A percentile compares a stretch with the other conserved stretches of the same genome.
These are phyloP conservation scores for Bucco capensis DNA, from an alignment of 2,113 vertebrate species.

Conservation along the genomic window DNA sequence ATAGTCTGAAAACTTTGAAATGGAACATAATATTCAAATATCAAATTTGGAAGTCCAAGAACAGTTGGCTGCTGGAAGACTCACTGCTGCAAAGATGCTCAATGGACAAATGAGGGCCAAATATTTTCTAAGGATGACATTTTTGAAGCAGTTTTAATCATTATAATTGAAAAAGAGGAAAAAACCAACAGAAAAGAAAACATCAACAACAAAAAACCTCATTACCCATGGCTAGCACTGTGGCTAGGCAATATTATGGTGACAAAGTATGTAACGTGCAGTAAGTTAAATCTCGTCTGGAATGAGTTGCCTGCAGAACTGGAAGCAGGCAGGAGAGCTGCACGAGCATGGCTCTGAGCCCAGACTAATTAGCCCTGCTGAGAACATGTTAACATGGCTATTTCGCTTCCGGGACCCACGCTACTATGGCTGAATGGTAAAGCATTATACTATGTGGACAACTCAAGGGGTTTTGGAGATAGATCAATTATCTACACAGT, in stretches of 20 bases:
- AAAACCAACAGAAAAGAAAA: background rate
- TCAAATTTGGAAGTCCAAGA: background rate
- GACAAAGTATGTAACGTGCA: background rate
- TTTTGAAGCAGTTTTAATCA: background rate
- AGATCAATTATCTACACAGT: conserved; percentile 25
- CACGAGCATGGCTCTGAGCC: conserved; percentile 36
- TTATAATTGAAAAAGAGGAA: background rate
- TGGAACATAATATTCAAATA: background rate
- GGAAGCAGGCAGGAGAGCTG: conserved; percentile 12
- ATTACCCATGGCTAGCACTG: background rate
- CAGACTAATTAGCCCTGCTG: conserved; percentile 54
- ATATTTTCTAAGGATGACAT: background rate
- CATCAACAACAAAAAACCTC: background rate
- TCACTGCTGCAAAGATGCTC: background rate
- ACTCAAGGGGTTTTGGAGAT: background rate
- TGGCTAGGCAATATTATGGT: background rate
- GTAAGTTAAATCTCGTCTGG: background rate
- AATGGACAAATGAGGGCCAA: background rate
- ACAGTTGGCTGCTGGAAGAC: background rate
- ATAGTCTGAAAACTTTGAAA: background rate
- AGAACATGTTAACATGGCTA: conserved; percentile 51
- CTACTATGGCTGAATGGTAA: background rate
- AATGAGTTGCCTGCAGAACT: conserved; percentile 26
- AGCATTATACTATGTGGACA: background rate
- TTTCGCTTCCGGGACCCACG: background rate